Conservation (phyloP, 2,888 invertebrate species). For the Apamea epomidion region DNA sequence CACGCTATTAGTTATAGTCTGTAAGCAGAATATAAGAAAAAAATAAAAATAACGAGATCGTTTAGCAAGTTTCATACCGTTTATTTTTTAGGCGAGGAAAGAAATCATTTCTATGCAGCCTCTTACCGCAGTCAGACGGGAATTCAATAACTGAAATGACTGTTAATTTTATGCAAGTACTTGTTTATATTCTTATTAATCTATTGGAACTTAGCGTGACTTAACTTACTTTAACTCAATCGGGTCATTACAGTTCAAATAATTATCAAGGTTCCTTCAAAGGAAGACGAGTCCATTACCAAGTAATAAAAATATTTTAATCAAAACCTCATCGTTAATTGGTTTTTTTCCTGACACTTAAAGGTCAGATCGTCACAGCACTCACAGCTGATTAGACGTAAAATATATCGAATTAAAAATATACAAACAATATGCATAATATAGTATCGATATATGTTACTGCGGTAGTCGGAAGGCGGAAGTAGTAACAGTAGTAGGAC, state of each 20-base stretch:
- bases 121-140: too few relatives aligned
- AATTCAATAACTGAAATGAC: too few relatives aligned
- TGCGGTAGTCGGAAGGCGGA: conserved; percentile 84
- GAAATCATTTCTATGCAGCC: neutral
- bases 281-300: conserved; percentile 28
- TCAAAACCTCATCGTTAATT: conserved; percentile 25
- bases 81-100: neutral
- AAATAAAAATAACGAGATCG: neutral
- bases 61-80: neutral
- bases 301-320: conserved; percentile 26
- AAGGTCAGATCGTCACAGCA: conserved; percentile 50
- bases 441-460: conserved; percentile 51
- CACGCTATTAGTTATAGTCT: conserved; percentile 31
- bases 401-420: conserved; percentile 34
- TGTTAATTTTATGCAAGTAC: neutral
- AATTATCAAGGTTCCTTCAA: conserved; percentile 18
- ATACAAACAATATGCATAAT: conserved; percentile 56
- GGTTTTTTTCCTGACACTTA: conserved; percentile 42
- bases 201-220: neutral
- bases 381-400: conserved; percentile 30
- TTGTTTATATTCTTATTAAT: neutral
- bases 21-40: conserved; percentile 23
- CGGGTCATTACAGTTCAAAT: conserved; percentile 11
- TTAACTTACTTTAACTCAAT: neutral
- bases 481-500: conserved; percentile 69